Conservation (phyloP, 2,797 vertebrate species). For the Sebastes taczanowskii region DNA sequence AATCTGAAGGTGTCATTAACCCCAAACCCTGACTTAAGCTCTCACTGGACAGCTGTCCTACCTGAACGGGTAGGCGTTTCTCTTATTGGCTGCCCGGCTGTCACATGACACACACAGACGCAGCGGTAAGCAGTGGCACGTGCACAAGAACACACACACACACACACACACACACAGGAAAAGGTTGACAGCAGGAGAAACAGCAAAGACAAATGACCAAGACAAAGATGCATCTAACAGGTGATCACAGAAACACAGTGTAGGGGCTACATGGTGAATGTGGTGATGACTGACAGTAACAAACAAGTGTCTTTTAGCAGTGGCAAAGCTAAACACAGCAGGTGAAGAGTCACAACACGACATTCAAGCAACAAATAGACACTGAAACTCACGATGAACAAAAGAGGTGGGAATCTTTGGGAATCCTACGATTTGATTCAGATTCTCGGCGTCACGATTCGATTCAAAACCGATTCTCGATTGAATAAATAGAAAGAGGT, state of each 20-base stretch:
- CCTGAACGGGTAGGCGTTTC: constrained; percentile 75
- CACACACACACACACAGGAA: constrained; percentile 23
- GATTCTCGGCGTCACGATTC: background rate
- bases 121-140: constrained; percentile 23
- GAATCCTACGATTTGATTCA: background rate
- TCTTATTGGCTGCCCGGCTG: constrained; percentile 72
- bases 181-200: constrained; percentile 34
- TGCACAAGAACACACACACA: constrained; percentile 27
- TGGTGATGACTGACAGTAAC: background rate
- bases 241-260: constrained; percentile 29
- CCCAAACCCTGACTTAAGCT: constrained; percentile 16
- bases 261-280: background rate
- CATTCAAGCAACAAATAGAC: background rate
- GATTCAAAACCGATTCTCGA: background rate
- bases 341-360: background rate
- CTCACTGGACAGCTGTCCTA: constrained; percentile 58
- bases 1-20: constrained; percentile 11
- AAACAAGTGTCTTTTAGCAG: background rate
- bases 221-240: constrained; percentile 41
- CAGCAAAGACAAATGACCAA: constrained; percentile 55
- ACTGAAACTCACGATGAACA: background rate
- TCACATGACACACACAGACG: constrained; percentile 67
- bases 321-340: background rate
- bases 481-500: background rate
- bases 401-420: background rate